Conservation (phyloP, 1,140 invertebrate genomes). For the Pseudomyrmex pallidus region DNA sequence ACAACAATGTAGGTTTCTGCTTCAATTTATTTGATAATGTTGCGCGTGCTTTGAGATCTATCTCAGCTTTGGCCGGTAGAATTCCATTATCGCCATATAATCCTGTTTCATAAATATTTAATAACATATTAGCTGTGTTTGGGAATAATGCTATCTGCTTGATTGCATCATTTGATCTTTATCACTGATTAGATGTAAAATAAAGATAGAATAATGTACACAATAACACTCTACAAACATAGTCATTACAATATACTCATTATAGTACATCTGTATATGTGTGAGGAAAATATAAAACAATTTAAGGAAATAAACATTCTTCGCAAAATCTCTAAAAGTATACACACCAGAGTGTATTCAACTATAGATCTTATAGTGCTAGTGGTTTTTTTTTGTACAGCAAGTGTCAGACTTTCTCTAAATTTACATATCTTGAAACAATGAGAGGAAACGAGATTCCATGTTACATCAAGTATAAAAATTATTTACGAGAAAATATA, state of each 20-base stretch:
- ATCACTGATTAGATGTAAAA: too few species aligned
- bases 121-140: neutral
- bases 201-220: too few species aligned
- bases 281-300: too few species aligned
- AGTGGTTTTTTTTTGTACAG: neutral
- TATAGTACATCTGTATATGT: too few species aligned
- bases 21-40: constrained; percentile 86
- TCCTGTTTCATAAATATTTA: constrained; percentile 84
- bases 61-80: constrained; percentile 88
- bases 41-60: constrained; percentile 85
- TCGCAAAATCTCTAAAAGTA: too few species aligned
- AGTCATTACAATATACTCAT: too few species aligned
- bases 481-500: neutral
- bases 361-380: too few species aligned
- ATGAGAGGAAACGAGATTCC: neutral
- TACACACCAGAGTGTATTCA: too few species aligned
- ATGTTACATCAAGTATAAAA: neutral
- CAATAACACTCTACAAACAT: too few species aligned
- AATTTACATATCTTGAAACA: constrained; percentile 3
- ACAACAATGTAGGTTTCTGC: constrained; percentile 90
- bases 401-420: neutral
- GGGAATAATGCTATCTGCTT: too few species aligned
- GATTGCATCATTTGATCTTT: too few species aligned
- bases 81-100: constrained; percentile 93
- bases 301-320: too few species aligned